These are phyloP conservation scores for Sardinella longiceps DNA, from an alignment of 2,797 vertebrate species.

Conservation along the genomic window DNA sequence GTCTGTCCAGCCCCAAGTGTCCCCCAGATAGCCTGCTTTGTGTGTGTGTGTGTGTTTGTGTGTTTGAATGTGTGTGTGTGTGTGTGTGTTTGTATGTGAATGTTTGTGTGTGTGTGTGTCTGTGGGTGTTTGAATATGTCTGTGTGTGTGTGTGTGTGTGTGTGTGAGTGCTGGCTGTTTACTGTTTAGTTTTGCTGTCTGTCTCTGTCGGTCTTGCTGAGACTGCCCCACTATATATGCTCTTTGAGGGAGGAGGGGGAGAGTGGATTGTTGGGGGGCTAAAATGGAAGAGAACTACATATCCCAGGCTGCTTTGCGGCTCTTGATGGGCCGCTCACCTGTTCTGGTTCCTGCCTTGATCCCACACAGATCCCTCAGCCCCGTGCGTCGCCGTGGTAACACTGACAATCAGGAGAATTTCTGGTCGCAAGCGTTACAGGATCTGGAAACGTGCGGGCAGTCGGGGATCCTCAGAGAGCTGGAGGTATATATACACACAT, in stretches of 20 bases:
- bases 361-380: constrained; percentile 87
- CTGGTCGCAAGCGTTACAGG: constrained; percentile 96
- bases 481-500: constrained; percentile 79
- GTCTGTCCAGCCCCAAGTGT: constrained; percentile 56
- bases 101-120: background rate
- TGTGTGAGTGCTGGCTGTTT: background rate
- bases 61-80: background rate
- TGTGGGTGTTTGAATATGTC: background rate
- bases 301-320: constrained; percentile 16
- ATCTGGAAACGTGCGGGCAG: constrained; percentile 97
- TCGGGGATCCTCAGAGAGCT: constrained; percentile 96
- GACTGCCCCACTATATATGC: background rate
- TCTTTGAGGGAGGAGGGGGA: constrained; percentile 19
- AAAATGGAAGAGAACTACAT: constrained; percentile 6
- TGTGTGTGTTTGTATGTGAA: background rate
- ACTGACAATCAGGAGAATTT: constrained; percentile 88
- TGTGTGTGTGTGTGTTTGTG: background rate
- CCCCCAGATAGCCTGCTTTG: background rate
- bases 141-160: background rate
- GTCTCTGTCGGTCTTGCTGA: background rate
- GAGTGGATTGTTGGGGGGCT: constrained; percentile 53
- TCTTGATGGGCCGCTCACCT: constrained; percentile 77
- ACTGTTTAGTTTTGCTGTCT: constrained; percentile 35
- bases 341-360: constrained; percentile 93
- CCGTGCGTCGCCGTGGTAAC: constrained; percentile 84